Evolutionary conservation across 92 coral and sea anemone species (phyloP).

Genomic region (Blastomussa wellsi): DNA sequence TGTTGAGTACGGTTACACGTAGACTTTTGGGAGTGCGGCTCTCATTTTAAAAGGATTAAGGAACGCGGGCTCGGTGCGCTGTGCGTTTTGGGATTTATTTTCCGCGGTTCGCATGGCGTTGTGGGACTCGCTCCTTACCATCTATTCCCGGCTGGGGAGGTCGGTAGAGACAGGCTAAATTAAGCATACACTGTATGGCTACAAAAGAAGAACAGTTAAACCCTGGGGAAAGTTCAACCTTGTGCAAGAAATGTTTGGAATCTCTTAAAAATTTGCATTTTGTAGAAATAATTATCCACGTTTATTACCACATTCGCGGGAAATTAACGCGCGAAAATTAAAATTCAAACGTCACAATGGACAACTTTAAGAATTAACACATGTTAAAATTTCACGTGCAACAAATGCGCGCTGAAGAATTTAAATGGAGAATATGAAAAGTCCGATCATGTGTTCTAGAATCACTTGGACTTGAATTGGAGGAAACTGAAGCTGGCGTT

Average conservation of each 20-base stretch:
- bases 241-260: too few relatives aligned
- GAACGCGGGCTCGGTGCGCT: too few relatives aligned
- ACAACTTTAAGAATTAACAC: conserved; percentile 2
- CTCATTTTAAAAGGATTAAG: too few relatives aligned
- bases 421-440: neutral
- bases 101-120: too few relatives aligned
- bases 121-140: too few relatives aligned
- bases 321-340: conserved; percentile 12
- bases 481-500: neutral
- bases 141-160: too few relatives aligned
- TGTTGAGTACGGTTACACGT: too few relatives aligned
- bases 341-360: conserved; percentile 8
- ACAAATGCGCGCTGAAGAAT: neutral
- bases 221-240: neutral
- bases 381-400: conserved; percentile 27
- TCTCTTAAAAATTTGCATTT: too few relatives aligned
- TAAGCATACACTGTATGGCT: too few relatives aligned
- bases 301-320: neutral
- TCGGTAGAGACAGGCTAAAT: too few relatives aligned
- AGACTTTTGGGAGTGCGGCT: too few relatives aligned
- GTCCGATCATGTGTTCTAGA: neutral
- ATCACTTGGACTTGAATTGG: neutral
- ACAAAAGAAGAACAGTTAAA: neutral
- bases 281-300: neutral
- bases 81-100: too few relatives aligned